phyloP scores from a whole-genome alignment of 30 jellyfish, hydroid and myxozoan genomes.

The Cassiopea andromeda region DNA sequence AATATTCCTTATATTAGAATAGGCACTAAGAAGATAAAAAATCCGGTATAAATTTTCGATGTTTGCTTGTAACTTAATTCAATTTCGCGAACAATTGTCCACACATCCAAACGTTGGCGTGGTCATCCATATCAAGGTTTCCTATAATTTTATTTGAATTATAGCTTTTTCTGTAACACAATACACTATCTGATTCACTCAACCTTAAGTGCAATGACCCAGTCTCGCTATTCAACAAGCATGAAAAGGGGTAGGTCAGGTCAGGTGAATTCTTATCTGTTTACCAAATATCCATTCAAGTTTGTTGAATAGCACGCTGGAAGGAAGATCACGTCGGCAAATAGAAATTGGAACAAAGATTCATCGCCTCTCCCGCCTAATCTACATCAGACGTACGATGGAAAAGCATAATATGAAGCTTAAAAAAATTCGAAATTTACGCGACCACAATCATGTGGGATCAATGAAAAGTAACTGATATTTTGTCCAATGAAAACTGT shows the following conservation, averaged over 20 bases:
- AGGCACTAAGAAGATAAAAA: too few relatives aligned
- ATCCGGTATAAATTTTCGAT: too few relatives aligned
- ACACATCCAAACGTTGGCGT: too few relatives aligned
- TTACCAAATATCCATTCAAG: slow-evolving; percentile 35
- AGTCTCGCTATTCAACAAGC: background rate
- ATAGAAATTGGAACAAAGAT: slow-evolving; percentile 51
- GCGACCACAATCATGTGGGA: slow-evolving; percentile 75
- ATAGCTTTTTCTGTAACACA: background rate
- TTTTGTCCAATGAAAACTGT: slow-evolving; percentile 47
- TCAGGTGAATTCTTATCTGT: slow-evolving; percentile 21
- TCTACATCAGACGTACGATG: slow-evolving; percentile 41
- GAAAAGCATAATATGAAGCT: slow-evolving; percentile 33
- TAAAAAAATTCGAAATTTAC: slow-evolving; percentile 37
- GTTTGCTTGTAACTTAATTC: too few relatives aligned
- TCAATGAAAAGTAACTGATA: slow-evolving; percentile 63
- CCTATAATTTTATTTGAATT: too few relatives aligned
- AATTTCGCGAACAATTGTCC: too few relatives aligned
- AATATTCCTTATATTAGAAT: too few relatives aligned
- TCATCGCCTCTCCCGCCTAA: slow-evolving; percentile 36
- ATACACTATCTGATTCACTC: background rate
- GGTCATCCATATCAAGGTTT: too few relatives aligned
- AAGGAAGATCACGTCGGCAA: background rate
- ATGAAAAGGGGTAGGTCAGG: slow-evolving; percentile 52
- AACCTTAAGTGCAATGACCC: slow-evolving; percentile 4
- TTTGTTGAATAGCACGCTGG: background rate